Percentiles rank a stretch among this genome's conserved stretches.
These are phyloP conservation scores for Incurvaria masculella DNA, from an alignment of 2,888 invertebrate genomes.

Conservation along the genomic window DNA sequence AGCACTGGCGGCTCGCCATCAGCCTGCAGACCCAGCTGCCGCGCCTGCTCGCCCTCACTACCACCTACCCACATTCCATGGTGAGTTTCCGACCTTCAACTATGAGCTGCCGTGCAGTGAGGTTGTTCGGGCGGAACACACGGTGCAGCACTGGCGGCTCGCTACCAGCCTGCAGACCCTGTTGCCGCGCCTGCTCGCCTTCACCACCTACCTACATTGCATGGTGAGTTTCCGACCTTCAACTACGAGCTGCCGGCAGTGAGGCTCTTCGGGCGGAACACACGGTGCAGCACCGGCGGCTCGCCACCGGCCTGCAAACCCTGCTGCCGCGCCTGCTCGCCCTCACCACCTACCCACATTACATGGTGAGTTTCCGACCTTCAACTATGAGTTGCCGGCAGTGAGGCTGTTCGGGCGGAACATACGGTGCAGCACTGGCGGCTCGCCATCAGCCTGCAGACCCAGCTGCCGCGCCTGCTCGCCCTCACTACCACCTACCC, in stretches of 20 bases:
- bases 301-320: constrained; percentile 49
- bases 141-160: background rate
- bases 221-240: constrained; percentile 30
- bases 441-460: constrained; percentile 27
- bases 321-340: constrained; percentile 58
- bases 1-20: constrained; percentile 24
- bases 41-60: constrained; percentile 51
- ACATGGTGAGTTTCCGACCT: constrained; percentile 50
- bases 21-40: constrained; percentile 60
- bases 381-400: too few species aligned
- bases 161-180: constrained; percentile 34
- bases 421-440: background rate
- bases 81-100: constrained; percentile 29
- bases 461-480: constrained; percentile 43
- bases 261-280: too few species aligned
- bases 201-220: constrained; percentile 29
- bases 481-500: constrained; percentile 31
- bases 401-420: too few species aligned
- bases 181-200: constrained; percentile 38
- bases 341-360: constrained; percentile 47
- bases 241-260: too few species aligned
- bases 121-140: too few species aligned
- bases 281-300: constrained; percentile 14
- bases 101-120: too few species aligned
- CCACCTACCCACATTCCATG: constrained; percentile 56